Evolutionary conservation across 2,888 invertebrate species (phyloP).

Genomic region (Mythimna loreyi): DNA sequence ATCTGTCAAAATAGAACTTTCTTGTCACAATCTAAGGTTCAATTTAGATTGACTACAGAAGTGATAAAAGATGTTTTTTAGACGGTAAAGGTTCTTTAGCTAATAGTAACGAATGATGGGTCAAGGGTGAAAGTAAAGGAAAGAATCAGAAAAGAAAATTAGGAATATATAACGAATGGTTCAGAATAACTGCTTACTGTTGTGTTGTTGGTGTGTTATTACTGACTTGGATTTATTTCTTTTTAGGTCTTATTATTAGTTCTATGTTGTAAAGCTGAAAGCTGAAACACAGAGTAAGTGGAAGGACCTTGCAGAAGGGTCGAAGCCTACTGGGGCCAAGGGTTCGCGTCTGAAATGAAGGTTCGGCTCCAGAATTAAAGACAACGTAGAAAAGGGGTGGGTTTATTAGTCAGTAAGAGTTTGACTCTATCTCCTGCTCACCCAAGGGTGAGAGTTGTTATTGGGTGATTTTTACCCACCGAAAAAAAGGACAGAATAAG

Average conservation of each 20-base stretch:
- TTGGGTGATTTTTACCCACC: no score
- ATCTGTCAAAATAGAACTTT: slow-evolving; percentile 61
- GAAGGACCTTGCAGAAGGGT: no score
- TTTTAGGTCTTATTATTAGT: slow-evolving; percentile 23
- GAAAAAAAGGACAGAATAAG: no score
- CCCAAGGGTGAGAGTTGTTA: no score
- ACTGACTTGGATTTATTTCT: slow-evolving; percentile 41
- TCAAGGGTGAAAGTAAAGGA: slow-evolving; percentile 82
- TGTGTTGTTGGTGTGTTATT: slow-evolving; percentile 62
- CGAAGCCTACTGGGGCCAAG: no score
- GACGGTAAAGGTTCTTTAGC: slow-evolving; percentile 66
- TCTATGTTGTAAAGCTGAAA: background rate
- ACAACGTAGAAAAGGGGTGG: no score
- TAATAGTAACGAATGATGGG: slow-evolving; percentile 86
- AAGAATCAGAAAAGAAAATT: slow-evolving; percentile 81
- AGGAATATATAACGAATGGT: slow-evolving; percentile 63
- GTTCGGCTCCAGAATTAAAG: no score
- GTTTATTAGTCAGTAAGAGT: no score
- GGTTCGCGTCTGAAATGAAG: no score
- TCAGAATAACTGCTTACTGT: slow-evolving; percentile 54
- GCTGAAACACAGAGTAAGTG: background rate
- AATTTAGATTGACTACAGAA: slow-evolving; percentile 55
- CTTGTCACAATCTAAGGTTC: slow-evolving; percentile 56
- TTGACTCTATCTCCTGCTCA: no score
- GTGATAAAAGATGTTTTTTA: slow-evolving; percentile 61